phyloP scores from a whole-genome alignment of 1,140 invertebrate genomes.

The Octopus bimaculoides region DNA sequence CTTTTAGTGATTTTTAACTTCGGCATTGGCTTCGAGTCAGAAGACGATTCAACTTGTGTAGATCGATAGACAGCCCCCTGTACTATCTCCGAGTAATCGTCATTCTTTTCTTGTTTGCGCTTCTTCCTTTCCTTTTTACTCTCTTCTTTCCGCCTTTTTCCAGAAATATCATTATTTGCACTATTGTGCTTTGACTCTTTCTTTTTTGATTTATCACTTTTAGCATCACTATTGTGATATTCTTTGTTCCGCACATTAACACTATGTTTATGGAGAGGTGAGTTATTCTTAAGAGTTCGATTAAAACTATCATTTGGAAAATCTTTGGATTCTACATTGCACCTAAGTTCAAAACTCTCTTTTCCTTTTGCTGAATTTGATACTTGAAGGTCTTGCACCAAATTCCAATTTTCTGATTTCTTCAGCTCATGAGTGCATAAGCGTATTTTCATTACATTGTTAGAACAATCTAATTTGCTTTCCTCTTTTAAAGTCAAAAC shows the following conservation, averaged over 20 bases:
- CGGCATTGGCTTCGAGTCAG: constrained; percentile 27
- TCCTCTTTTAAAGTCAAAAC: background rate
- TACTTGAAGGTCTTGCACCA: background rate
- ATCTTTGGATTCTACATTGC: constrained; percentile 47
- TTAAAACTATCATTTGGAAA: constrained; percentile 24
- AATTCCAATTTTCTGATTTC: background rate
- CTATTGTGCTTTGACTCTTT: constrained; percentile 30
- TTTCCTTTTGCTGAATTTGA: constrained; percentile 5
- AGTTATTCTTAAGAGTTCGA: constrained; percentile 35
- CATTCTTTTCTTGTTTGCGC: constrained; percentile 37
- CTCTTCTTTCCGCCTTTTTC: constrained; percentile 44
- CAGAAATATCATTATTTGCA: constrained; percentile 34
- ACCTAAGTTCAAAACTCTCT: constrained; percentile 41
- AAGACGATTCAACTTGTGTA: constrained; percentile 30
- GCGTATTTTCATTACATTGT: constrained; percentile 19
- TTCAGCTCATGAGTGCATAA: constrained; percentile 20
- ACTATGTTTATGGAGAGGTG: constrained; percentile 43
- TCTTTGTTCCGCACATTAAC: constrained; percentile 37
- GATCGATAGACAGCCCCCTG: constrained; percentile 37
- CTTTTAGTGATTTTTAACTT: constrained; percentile 41
- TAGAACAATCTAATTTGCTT: background rate
- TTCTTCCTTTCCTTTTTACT: constrained; percentile 43
- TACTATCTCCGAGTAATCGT: constrained; percentile 22
- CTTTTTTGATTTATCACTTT: constrained; percentile 45
- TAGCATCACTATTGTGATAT: constrained; percentile 30